phyloP scores from a whole-genome alignment of 2,113 vertebrate species.

The Aspiorhynchus laticeps region DNA sequence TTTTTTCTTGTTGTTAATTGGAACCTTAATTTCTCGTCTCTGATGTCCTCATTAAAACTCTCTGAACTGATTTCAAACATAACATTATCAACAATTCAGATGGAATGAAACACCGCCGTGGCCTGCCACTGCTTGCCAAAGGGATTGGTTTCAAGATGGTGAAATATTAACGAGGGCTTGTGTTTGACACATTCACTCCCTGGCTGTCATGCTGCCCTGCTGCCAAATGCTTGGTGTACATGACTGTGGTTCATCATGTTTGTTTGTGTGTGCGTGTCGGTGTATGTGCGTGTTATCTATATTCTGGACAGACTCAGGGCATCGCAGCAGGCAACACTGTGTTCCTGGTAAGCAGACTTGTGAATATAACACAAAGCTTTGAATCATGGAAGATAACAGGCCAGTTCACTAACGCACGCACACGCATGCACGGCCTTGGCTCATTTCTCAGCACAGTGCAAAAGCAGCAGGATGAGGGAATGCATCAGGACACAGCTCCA shows the following conservation, averaged over 20 bases:
- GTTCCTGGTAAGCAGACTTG: conserved; percentile 53
- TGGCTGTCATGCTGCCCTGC: conserved; percentile 44
- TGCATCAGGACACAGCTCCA: conserved; percentile 27
- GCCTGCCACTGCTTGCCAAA: conserved; percentile 34
- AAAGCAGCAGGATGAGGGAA: conserved; percentile 27
- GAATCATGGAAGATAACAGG: conserved; percentile 51
- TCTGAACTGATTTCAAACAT: conserved; percentile 44
- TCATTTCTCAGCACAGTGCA: conserved; percentile 29
- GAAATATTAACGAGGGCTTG: conserved; percentile 58
- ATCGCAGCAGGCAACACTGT: conserved; percentile 37
- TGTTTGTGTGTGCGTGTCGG: conserved; percentile 19
- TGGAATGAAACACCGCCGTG: conserved; percentile 32
- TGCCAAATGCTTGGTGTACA: conserved; percentile 40
- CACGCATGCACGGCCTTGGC: not conserved
- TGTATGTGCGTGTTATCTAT: conserved; percentile 41
- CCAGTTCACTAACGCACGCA: not conserved
- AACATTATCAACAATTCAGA: conserved; percentile 46
- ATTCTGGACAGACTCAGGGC: conserved; percentile 36
- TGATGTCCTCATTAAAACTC: conserved; percentile 51
- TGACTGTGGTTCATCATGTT: conserved; percentile 33
- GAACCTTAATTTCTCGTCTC: conserved; percentile 43
- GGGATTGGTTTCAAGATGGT: conserved; percentile 53
- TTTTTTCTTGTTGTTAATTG: conserved; percentile 34
- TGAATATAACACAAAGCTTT: conserved; percentile 45
- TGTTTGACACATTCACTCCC: conserved; percentile 52